Base-by-base conservation (phyloP, 2,888 invertebrate genomes). In the Orthonevra nobilis region DNA sequence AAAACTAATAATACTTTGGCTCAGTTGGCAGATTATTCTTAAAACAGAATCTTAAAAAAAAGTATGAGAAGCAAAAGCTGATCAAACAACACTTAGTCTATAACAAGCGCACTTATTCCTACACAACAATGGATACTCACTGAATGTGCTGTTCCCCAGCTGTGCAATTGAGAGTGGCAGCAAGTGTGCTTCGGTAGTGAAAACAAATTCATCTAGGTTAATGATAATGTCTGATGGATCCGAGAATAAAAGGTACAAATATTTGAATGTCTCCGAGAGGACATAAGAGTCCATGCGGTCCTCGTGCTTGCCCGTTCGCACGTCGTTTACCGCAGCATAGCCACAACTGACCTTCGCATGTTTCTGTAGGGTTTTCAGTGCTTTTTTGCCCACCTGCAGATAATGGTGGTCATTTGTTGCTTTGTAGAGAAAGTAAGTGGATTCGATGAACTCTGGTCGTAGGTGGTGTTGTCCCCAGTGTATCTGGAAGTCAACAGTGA, bases 251-350 rank as follows among this genome's bases (percentile, higher is more conserved):
- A 99, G 91, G 89, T 94, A 99, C 6, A 99, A 90, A 87, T 99
- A 99, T 89, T 99, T 99, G 86, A 99, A 96, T 0, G 99, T 99
- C 90, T 99, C 99, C 0, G 99, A 96, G 1, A 99, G 90, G 0
- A 99, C 97, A 90, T 97, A 99, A 0, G 98, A 98, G 87, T 99
- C 99, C 98, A 99, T 98, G 81, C 98, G 92, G 86, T 99, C 98
- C 86, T 98, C 98, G 85, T 97, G 96, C 70, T 92, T 92, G 20
- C 95, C 93, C 0, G 97, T 97, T 42, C 97, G 91, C 0, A 98
- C 96, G 89, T 98, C 97, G 84, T 96, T 97, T n/a, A 98, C 96
- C 1, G 98, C 97, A 0, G 99, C 99, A 90, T 96, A 99, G 0
- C 99, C 99, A 87, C 99, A 99, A 1, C 95, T 92, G n/a, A 98